Evolutionary conservation across 2,888 invertebrate species (phyloP).

Genomic region (Drosophila testacea): DNA sequence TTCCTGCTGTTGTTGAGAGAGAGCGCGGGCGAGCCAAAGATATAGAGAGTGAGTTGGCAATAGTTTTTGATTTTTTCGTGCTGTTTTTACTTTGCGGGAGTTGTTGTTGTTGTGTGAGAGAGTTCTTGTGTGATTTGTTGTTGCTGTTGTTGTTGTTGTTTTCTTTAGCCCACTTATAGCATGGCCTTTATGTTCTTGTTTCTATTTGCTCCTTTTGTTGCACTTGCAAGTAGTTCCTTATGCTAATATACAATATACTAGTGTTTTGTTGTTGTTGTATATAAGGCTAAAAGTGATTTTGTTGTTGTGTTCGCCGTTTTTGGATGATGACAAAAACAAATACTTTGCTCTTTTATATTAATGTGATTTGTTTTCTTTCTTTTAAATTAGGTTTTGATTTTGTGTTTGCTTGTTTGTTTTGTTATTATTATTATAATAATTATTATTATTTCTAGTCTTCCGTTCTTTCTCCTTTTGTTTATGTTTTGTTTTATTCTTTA

Average conservation of each 20-base stretch:
- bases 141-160: slow-evolving; percentile 3
- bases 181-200: slow-evolving; percentile 1
- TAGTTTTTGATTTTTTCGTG: slow-evolving; percentile 11
- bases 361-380: not conserved
- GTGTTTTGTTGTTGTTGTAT: slow-evolving; percentile 57
- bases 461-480: slow-evolving; percentile 68
- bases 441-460: slow-evolving; percentile 70
- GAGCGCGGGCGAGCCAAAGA: too few species aligned
- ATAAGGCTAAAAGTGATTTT: slow-evolving; percentile 72
- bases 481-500: slow-evolving; percentile 36
- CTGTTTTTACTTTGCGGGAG: slow-evolving; percentile 4
- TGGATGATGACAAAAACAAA: slow-evolving; percentile 52
- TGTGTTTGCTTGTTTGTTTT: slow-evolving; percentile 33
- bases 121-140: not conserved
- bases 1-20: slow-evolving; percentile 1
- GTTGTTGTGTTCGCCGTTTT: slow-evolving; percentile 32
- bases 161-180: slow-evolving; percentile 17
- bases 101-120: slow-evolving; percentile 2
- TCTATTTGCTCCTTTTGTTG: not conserved
- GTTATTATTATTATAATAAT: slow-evolving; percentile 35
- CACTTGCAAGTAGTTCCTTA: slow-evolving; percentile 21
- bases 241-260: slow-evolving; percentile 44
- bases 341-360: slow-evolving; percentile 40
- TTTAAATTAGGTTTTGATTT: slow-evolving; percentile 51
- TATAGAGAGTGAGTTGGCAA: not conserved